These are phyloP conservation scores for Zaprionus africanus DNA, from an alignment of 1,140 invertebrate species.

Conservation along the genomic window DNA sequence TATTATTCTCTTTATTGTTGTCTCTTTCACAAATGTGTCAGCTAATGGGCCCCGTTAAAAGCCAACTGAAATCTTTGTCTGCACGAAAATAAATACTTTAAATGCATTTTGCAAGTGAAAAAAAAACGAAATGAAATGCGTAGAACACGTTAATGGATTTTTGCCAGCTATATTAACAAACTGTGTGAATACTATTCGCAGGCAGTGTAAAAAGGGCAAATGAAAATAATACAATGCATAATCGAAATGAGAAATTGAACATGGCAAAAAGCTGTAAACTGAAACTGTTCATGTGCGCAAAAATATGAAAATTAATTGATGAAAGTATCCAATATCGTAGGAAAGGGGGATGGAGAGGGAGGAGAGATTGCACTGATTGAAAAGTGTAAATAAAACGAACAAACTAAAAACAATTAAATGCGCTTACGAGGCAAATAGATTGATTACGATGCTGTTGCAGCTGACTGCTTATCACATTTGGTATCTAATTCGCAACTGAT, in stretches of 20 bases:
- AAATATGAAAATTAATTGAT: not conserved
- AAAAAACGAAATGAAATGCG: not conserved
- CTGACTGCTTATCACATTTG: no score
- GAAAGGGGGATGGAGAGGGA: no score
- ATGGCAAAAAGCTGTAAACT: not conserved
- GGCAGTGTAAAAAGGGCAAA: not conserved
- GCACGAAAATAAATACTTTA: not conserved
- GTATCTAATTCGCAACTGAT: no score
- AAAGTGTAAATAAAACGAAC: no score
- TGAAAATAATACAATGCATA: not conserved
- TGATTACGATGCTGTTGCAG: no score
- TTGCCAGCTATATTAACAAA: not conserved
- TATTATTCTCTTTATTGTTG: not conserved
- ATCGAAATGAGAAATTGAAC: not conserved
- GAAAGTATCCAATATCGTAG: not conserved
- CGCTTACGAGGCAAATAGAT: no score
- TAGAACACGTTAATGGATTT: not conserved
- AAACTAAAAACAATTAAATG: no score
- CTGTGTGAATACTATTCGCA: not conserved
- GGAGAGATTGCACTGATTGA: no score
- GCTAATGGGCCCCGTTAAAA: not conserved
- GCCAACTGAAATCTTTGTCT: not conserved
- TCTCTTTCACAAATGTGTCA: not conserved
- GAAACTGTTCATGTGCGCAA: not conserved
- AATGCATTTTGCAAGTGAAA: not conserved